Base-by-base conservation (phyloP, 2,113 vertebrate genomes). In the Seriola aureovittata region DNA sequence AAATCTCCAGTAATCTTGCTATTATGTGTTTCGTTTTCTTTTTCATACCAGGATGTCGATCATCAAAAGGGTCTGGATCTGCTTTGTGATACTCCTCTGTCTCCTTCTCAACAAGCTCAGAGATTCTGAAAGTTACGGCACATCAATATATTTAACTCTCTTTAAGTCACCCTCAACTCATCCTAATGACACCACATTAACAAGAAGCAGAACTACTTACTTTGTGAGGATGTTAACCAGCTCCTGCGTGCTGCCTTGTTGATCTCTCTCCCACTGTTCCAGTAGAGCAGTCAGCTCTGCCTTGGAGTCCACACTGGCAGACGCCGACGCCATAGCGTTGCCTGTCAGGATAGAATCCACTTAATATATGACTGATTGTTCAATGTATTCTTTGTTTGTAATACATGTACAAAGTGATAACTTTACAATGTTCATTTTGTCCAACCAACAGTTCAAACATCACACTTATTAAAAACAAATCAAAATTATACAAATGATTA, bases 41-140 rank as follows among this genome's bases (percentile, higher is more conserved):
- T 66, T 57, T 40, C 95, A 34, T 89, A 99, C 98, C 98, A 82
- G 98, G 98, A 91, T 99, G 98, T 54, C 98, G 95, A 91, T 99
- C 98, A 95, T 99, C 98, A 94, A 99, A 99, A 0, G 98, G 98
- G 85, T 99, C 98, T 1, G 98, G 98, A 91, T 99, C 98, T 0
- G 97, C 97, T 89, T 99, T 99, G 86, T 98, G 98, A 84, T 99
- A 99, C 80, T 98, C 98, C 78, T 99, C 98, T 16, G 98, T 99
- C 92, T 99, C 98, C 68, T 98, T 97, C 90, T 99, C 98, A 87
- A 99, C 99, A 75, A 99, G 96, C 90, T 99, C 98, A 0, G 98
- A 99, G 92, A 99, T 99, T 87, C 98, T 99, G 88, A 60, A 84
- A 87, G 78, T 78, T 23, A 64, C 5, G 76, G 12, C 34, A 68